A percentile compares a stretch with the other conserved stretches of the same genome.
Conservation (phyloP, 1,140 invertebrate genomes). For the Musca domestica region DNA sequence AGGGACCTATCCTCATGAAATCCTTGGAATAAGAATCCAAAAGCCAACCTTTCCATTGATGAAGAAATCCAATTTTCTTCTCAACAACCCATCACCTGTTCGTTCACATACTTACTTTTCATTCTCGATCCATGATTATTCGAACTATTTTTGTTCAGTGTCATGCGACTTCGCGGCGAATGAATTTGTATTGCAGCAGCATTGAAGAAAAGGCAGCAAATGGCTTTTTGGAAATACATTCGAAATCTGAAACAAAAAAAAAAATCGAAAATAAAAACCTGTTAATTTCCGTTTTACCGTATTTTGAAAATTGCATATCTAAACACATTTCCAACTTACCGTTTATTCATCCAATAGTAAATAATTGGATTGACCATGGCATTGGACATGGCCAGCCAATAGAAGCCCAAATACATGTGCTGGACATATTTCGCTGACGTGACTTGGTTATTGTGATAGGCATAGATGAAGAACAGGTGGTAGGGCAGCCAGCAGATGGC, state of each 20-base stretch:
- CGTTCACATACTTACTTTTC: neutral
- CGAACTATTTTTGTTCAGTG: conserved; percentile 43
- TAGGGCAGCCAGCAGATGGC: conserved; percentile 88
- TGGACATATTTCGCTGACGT: conserved; percentile 72
- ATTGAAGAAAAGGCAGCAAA: conserved; percentile 55
- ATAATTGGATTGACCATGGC: conserved; percentile 90
- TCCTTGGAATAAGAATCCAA: too few relatives aligned
- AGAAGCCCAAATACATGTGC: conserved; percentile 79
- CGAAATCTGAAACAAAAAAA: conserved; percentile 53
- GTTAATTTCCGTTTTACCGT: neutral
- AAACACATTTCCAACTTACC: conserved; percentile 52
- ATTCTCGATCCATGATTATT: conserved; percentile 23
- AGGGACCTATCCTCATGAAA: too few relatives aligned
- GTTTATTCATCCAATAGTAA: conserved; percentile 89
- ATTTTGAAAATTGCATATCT: neutral
- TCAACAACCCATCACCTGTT: too few relatives aligned
- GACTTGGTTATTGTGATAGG: conserved; percentile 72
- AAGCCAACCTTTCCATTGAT: too few relatives aligned
- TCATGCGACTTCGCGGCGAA: conserved; percentile 34
- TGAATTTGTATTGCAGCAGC: conserved; percentile 35
- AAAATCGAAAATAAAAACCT: neutral
- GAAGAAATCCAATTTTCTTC: too few relatives aligned
- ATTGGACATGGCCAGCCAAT: conserved; percentile 91
- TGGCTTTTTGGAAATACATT: conserved; percentile 58
- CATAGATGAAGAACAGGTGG: conserved; percentile 83